Base-by-base conservation (phyloP, 2,797 vertebrate species). In the Tamandua tetradactyla region DNA sequence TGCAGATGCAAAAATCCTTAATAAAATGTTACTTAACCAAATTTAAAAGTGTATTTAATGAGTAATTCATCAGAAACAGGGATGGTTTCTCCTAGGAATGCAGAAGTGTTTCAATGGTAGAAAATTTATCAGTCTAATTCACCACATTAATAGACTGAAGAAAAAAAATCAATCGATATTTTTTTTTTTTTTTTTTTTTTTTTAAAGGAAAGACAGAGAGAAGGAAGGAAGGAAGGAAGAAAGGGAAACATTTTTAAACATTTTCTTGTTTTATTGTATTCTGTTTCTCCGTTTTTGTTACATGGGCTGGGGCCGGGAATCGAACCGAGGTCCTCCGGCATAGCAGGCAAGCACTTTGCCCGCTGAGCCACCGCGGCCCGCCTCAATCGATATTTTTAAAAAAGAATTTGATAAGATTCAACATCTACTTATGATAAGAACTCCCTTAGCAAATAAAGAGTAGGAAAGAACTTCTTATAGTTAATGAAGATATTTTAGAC, bases 391-490 rank as follows among this genome's bases (percentile, higher is more conserved):
- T n/a, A n/a, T n/a, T n/a, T n/a, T 86, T 95, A 22, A n/a, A 76
- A 85, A 52, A 80, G 27, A 11, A 75, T 75, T 84, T 81, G 80
- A 69, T 93, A 44, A 89, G 40, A 10, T 59, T 80, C 64, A 57
- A 64, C 35, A 71, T 22, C 57, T 79, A 55, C 47, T 89, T 78
- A 83, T 76, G 23, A 62, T 44, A 81, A 86, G 22, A 84, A 59
- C 37, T 52, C 25, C 47, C 47, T 47, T 80, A 55, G 61, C 52
- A 78, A 90, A 94, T 76, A 82, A 91, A 93, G 76, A 91, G 93
- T 79, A 91, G 35, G 66, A 82, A 66, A 44, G 49, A 84, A 90
- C 84, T 94, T 78, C 27, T 64, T 71, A 66, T 35, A 72, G 32
- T 83, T 75, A 69, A 30, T 64, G 59, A 84, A 92, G 40, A 89